Evolutionary conservation across 2,113 vertebrate genomes (phyloP).

Genomic region (Chelonoidis abingdonii): DNA sequence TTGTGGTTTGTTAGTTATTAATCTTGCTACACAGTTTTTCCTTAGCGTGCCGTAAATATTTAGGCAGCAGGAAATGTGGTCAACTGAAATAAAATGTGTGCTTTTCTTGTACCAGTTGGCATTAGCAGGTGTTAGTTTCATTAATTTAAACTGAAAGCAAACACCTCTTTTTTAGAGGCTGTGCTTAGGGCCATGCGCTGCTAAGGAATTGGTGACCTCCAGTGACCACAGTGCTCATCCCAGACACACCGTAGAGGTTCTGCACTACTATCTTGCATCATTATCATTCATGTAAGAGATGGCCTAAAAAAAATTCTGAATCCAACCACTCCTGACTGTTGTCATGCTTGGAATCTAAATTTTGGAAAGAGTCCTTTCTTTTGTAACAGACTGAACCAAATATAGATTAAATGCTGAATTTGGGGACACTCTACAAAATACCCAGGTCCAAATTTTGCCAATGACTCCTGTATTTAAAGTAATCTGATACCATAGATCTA

Average conservation of each 20-base stretch:
- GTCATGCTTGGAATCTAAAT: background rate
- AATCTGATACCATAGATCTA: conserved; percentile 2
- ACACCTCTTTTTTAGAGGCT: background rate
- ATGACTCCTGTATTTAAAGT: accelerated
- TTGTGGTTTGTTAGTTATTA: conserved; percentile 51
- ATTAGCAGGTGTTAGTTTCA: conserved; percentile 39
- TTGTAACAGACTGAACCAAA: background rate
- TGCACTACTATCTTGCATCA: background rate
- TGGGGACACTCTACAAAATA: background rate
- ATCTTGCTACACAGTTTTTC: conserved; percentile 40
- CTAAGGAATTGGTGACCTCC: background rate
- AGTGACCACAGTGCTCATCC: background rate
- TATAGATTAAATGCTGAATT: background rate
- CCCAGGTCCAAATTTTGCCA: background rate
- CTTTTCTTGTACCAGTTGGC: background rate
- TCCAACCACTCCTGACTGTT: background rate
- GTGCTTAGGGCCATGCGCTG: background rate
- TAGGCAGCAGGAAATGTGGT: conserved; percentile 52
- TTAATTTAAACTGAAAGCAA: background rate
- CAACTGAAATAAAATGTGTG: conserved; percentile 25
- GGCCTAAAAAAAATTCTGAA: background rate
- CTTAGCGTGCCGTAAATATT: conserved; percentile 18
- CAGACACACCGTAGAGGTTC: background rate
- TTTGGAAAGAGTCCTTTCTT: accelerated
- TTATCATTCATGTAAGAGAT: background rate